Conservation (phyloP, 2,797 vertebrate species). For the Toxotes lorentzi region DNA sequence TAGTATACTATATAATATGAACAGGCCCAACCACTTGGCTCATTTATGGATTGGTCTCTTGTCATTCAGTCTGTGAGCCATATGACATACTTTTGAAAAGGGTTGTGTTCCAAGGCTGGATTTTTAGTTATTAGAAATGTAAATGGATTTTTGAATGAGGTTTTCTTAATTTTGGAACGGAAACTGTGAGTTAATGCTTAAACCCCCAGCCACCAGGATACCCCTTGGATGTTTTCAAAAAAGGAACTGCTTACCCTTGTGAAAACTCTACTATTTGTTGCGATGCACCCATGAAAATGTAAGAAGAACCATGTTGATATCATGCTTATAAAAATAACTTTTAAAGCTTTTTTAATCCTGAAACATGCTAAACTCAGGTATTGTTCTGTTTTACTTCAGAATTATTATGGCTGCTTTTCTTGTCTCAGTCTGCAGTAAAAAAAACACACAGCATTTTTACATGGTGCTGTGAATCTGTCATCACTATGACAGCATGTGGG, state of each 20-base stretch:
- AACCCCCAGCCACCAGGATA: neutral
- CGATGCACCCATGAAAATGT: neutral
- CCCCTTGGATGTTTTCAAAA: neutral
- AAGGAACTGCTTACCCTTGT: neutral
- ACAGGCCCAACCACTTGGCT: too few species aligned
- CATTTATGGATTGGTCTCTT: too few species aligned
- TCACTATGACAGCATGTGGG: neutral
- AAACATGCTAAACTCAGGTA: neutral
- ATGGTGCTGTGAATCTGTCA: neutral
- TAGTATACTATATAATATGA: too few species aligned
- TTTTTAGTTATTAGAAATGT: neutral
- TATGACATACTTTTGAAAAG: neutral
- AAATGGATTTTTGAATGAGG: neutral
- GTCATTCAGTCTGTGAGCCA: too few species aligned
- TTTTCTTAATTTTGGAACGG: neutral
- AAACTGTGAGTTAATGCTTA: neutral
- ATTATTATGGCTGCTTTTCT: too few species aligned
- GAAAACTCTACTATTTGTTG: neutral
- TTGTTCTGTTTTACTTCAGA: too few species aligned
- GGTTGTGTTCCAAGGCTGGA: neutral
- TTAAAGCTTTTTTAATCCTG: neutral
- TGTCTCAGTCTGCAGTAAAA: neutral
- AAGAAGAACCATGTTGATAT: neutral
- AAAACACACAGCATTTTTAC: too few species aligned
- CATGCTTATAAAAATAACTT: neutral